A percentile compares a stretch with the other conserved stretches of the same genome.
These are phyloP conservation scores for Chiridota heheva DNA, from an alignment of 35 echinoderm and acorn worm species.

Conservation along the genomic window DNA sequence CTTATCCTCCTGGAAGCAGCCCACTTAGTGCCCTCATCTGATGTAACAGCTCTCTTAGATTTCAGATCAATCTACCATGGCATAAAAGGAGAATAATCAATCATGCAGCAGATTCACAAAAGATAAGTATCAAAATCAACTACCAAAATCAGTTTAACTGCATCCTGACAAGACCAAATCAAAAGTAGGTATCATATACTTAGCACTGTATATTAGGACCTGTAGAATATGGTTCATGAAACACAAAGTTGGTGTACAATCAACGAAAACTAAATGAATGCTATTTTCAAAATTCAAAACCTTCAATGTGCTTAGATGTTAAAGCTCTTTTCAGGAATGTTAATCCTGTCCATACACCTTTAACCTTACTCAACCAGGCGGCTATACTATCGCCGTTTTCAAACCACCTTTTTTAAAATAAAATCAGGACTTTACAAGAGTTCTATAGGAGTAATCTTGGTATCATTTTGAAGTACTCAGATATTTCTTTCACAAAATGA, in stretches of 20 bases:
- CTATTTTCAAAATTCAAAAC: no score
- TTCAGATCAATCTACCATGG: constrained; percentile 66
- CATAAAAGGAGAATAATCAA: background rate
- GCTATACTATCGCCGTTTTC: background rate
- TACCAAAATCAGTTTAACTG: background rate
- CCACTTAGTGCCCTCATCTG: constrained; percentile 76
- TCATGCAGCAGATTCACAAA: background rate
- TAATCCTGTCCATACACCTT: no score
- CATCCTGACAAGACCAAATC: background rate
- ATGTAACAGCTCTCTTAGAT: constrained; percentile 49
- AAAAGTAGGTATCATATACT: background rate
- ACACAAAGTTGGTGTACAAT: no score
- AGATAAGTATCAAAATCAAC: background rate
- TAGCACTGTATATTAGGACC: background rate
- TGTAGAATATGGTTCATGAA: background rate
- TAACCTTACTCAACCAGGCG: no score
- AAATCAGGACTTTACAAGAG: background rate
- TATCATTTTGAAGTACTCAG: no score
- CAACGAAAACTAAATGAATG: no score
- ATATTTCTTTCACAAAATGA: no score
- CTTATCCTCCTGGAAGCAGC: constrained; percentile 60
- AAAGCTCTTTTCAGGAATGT: no score
- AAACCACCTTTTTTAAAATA: no score
- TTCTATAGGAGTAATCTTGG: no score
- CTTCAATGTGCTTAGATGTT: no score